Evolutionary conservation across 2,888 invertebrate species (phyloP).

Genomic region (Napeogenes sylphis): DNA sequence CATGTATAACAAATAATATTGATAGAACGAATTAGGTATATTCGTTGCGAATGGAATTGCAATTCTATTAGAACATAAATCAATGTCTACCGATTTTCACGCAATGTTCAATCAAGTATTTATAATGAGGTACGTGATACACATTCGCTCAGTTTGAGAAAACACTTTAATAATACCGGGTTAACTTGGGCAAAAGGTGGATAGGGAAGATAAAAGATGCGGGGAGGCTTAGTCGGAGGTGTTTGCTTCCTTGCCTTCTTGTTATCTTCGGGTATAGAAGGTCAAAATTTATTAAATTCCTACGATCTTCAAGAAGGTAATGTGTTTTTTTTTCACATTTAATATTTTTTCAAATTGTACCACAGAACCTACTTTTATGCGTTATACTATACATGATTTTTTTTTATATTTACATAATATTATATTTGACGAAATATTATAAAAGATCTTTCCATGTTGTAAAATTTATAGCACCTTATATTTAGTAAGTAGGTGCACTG

Average conservation of each 20-base stretch:
- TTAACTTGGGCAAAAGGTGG: conserved; percentile 26
- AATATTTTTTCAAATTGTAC: not conserved
- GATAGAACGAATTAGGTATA: conserved; percentile 36
- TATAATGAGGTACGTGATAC: conserved; percentile 29
- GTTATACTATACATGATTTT: too few relatives aligned
- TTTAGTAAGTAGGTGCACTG: too few relatives aligned
- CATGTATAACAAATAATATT: conserved; percentile 31
- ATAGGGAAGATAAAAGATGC: conserved; percentile 32
- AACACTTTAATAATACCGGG: conserved; percentile 26
- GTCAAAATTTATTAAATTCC: conserved; percentile 27
- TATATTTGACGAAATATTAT: too few relatives aligned
- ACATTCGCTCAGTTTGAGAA: conserved; percentile 26
- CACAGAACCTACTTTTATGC: not conserved
- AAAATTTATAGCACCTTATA: too few relatives aligned
- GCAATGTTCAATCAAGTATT: conserved; percentile 31
- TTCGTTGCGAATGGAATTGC: conserved; percentile 34
- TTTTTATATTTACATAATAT: too few relatives aligned
- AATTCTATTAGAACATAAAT: conserved; percentile 35
- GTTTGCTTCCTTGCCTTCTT: conserved; percentile 43
- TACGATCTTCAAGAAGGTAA: conserved; percentile 30
- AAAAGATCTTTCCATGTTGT: too few relatives aligned
- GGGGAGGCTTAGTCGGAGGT: conserved; percentile 37
- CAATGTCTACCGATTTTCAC: conserved; percentile 38
- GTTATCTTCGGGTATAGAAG: conserved; percentile 32
- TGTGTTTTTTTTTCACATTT: not conserved